Percentiles rank a stretch among this genome's conserved stretches.
phyloP scores from a whole-genome alignment of 2,888 invertebrate species.

The Erebia palarica region DNA sequence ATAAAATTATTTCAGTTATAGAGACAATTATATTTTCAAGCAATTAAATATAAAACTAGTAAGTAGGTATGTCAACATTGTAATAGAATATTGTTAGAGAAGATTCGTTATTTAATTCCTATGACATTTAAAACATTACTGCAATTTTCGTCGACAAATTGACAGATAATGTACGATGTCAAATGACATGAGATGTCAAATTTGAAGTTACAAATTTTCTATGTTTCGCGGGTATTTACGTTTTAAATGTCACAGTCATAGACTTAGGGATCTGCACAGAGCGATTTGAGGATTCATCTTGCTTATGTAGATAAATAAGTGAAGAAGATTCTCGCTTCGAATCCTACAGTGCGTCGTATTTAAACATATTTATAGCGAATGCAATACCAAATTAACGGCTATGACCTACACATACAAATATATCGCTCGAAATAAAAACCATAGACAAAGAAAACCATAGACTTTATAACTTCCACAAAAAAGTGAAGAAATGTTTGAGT shows the following conservation, averaged over 20 bases:
- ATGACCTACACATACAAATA: slow-evolving; percentile 45
- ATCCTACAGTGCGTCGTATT: slow-evolving; percentile 28
- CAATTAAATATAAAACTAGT: slow-evolving; percentile 53
- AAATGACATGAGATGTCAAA: not conserved
- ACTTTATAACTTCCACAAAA: not conserved
- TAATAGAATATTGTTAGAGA: slow-evolving; percentile 50
- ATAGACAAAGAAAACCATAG: slow-evolving; percentile 2
- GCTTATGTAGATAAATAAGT: slow-evolving; percentile 73
- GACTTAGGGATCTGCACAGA: slow-evolving; percentile 46
- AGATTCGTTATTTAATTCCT: slow-evolving; percentile 26
- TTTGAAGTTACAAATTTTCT: not conserved
- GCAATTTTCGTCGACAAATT: not conserved
- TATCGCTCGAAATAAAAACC: slow-evolving; percentile 38
- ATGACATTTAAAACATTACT: not conserved
- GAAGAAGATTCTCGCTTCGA: slow-evolving; percentile 61
- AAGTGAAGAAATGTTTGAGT: not conserved
- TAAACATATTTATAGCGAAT: slow-evolving; percentile 37
- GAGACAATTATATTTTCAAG: slow-evolving; percentile 68
- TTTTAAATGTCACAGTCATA: slow-evolving; percentile 1
- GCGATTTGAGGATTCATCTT: slow-evolving; percentile 63
- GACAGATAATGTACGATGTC: not conserved
- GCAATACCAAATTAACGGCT: slow-evolving; percentile 53
- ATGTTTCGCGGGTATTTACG: not conserved
- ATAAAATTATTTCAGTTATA: slow-evolving; percentile 56
- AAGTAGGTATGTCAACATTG: slow-evolving; percentile 52